Evolutionary conservation across 2,797 vertebrate genomes (phyloP), one percentile per base, ranked within the genome.

Genomic region (Gastrophryne carolinensis): DNA sequence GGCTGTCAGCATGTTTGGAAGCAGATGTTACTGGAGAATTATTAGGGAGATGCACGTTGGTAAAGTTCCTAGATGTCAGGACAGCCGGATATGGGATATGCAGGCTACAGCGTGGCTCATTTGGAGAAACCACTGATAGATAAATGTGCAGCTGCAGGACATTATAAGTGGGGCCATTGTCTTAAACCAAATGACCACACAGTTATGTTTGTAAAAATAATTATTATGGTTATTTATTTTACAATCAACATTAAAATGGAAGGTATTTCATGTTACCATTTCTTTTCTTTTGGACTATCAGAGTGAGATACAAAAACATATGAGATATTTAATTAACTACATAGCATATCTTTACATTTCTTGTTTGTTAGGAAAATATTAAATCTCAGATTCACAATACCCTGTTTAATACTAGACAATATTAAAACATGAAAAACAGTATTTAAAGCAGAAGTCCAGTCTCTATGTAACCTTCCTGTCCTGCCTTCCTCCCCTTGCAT

Each of bases 1-100:
- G 90, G 84, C 83, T 83, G 74, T 83, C 83, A 79, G 24, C 54
- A 82, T 83, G 79, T 84, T 83, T 81, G 35, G 68, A 61, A 78
- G 79, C 82, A 87, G 75, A 82, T 82, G 70, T 80, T 83, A 60
- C 79, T 62, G 54, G 79, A 82, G 65, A 84, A 81, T 78, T 75
- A 83, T 75, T 79, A 49, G 49, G 44, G 27, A 82, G 69, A 35
- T 66, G 3, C 54, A 61, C 79, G 68, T 49, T 80, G 76, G 47
- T 80, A 39, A 32, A 82, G 72, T 72, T 78, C 66, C 62, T 81
- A 79, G 32, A 52, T 56, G 24, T 44, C 34, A 79, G 29, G 62
- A 60, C 49, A 78, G 72, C 68, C 78, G 72, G 75, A 56, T 41
- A 23, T 44, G 61, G 61, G 67, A 66, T 79, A 52, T 66, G 77